phyloP scores from a whole-genome alignment of 2,113 vertebrate genomes.

The Hyla sarda region DNA sequence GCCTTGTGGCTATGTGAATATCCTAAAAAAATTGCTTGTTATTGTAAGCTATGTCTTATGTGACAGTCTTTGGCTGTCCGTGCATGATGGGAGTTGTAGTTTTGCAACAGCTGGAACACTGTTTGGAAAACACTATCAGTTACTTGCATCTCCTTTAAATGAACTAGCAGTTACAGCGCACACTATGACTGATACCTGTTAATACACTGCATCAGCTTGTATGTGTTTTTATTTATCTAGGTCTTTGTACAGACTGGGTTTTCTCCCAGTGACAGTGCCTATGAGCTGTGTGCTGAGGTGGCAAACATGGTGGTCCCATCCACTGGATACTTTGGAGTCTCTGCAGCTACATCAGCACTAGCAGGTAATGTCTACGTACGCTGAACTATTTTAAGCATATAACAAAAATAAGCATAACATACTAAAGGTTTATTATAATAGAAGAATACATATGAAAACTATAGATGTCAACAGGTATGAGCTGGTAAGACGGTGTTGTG shows the following conservation, averaged over 20 bases:
- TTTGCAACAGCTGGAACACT: too few relatives aligned
- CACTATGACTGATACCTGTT: neutral
- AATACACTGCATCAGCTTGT: neutral
- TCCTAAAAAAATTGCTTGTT: neutral
- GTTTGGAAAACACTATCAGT: too few relatives aligned
- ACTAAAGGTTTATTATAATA: neutral
- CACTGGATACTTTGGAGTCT: conserved; percentile 69
- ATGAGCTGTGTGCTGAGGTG: conserved; percentile 61
- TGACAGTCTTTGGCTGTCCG: too few relatives aligned
- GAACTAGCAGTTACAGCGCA: neutral
- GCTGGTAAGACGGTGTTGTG: neutral
- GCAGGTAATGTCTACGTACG: conserved; percentile 62
- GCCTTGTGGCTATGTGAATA: neutral
- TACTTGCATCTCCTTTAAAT: neutral
- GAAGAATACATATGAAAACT: too few relatives aligned
- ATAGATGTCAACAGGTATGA: neutral
- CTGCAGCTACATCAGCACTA: conserved; percentile 63
- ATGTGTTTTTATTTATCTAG: conserved; percentile 37
- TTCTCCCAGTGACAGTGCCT: conserved; percentile 37
- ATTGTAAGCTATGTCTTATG: too few relatives aligned
- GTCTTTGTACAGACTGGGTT: conserved; percentile 59
- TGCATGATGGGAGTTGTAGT: too few relatives aligned
- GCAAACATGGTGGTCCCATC: conserved; percentile 62
- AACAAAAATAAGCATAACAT: too few relatives aligned
- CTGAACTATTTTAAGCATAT: neutral